Percentiles rank a stretch among this genome's conserved stretches.
phyloP scores from a whole-genome alignment of 2,797 vertebrate genomes.

The Pteropus rufus region DNA sequence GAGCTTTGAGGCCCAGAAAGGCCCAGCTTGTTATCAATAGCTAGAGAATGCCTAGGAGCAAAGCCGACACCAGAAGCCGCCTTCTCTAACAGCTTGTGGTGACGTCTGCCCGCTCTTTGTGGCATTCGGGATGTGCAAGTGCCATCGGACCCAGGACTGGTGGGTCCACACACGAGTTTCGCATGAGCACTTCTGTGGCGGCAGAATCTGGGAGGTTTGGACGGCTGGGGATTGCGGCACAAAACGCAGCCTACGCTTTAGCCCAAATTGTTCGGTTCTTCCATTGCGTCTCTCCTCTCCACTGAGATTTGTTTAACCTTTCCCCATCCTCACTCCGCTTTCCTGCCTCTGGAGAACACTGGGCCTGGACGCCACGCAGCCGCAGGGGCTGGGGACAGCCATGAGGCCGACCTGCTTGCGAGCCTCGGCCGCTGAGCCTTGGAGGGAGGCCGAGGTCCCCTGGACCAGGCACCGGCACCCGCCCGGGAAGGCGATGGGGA shows the following conservation, averaged over 20 bases:
- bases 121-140: not conserved
- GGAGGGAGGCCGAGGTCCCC: not conserved
- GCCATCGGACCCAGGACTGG: no score
- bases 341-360: not conserved
- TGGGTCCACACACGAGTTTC: no score
- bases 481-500: no score
- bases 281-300: not conserved
- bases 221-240: no score
- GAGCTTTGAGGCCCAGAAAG: not conserved
- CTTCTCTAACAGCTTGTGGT: not conserved
- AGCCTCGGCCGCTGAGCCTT: not conserved
- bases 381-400: not conserved
- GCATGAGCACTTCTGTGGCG: no score
- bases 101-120: not conserved
- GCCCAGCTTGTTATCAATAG: not conserved
- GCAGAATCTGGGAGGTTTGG: no score
- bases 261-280: not conserved
- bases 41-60: not conserved
- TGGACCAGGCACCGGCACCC: no score
- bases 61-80: not conserved
- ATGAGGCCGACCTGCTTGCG: not conserved
- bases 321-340: not conserved
- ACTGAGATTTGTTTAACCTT: not conserved
- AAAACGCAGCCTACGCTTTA: not conserved
- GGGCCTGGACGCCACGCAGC: not conserved